Evolutionary conservation across 2,113 vertebrate species (phyloP), one percentile per base, ranked within the genome.

Genomic region (Cygnus buccinator): DNA sequence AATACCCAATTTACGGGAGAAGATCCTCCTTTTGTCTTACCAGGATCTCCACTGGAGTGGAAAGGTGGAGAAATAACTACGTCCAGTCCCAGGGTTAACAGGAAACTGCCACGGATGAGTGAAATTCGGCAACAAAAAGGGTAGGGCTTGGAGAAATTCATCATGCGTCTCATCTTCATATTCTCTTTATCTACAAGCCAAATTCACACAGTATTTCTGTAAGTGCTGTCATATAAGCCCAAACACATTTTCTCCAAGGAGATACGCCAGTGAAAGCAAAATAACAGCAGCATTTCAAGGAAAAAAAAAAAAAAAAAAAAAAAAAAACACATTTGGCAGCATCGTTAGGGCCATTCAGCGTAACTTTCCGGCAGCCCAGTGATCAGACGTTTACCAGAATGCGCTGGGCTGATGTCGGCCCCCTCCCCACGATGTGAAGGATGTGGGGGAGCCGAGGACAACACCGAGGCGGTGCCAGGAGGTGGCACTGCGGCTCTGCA

Each of bases 401-500:
- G 46, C 21, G 46, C 46, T 21, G 46, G 46, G 20, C 9, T 48
- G 46, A 11, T 21, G 46, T 48, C 46, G 46, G 46, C 46, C 46
- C 46, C 46, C 46, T 48, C 46, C 46, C 10, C 46, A 11, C 46
- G 20, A 11, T 48, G 46, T 22, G 46, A 48, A 48, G 46, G 46
- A 22, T 48, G 46, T 21, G 46, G 22, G 46, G 46, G 46, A 48
- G 46, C 46, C 46, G 46, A 20, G 46, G 46, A 48, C 46, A 22
- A 22, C 46, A 22, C 20, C 20, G 46, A 48, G 46, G 22, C 48
- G 22, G 3, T 1, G 13, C 81, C 95, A 74, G 89, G 31, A 96
- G 97, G 31, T 68, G 96, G 91, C 89, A n/a, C 75, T 96, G 87
- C 57, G 54, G 82, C 25, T 28, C 93, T 26, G 75, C 43, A 19